A percentile compares a stretch with the other conserved stretches of the same genome.
phyloP scores from a whole-genome alignment of 2,888 invertebrate species.

The Amphipyra berbera region DNA sequence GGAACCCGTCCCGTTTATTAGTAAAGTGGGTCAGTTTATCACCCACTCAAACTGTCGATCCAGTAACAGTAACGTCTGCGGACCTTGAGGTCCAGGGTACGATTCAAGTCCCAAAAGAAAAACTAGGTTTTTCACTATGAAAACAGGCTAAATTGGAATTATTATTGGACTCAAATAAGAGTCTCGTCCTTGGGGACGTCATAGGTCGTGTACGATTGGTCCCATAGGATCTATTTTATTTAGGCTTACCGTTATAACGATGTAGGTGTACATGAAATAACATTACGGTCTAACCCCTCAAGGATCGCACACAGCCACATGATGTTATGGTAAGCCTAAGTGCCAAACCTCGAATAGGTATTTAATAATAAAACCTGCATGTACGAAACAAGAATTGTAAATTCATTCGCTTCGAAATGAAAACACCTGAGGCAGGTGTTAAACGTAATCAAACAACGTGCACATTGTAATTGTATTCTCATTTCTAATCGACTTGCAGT shows the following conservation, averaged over 20 bases:
- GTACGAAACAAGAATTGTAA: slow-evolving; percentile 45
- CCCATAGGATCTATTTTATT: slow-evolving; percentile 7
- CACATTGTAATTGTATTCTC: slow-evolving; percentile 21
- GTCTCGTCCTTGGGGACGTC: neutral
- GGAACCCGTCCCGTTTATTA: slow-evolving; percentile 52
- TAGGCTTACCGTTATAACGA: slow-evolving; percentile 8
- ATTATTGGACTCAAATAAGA: slow-evolving; percentile 6
- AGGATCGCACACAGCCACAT: slow-evolving; percentile 5
- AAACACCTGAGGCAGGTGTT: slow-evolving; percentile 54
- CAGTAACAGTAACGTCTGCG: slow-evolving; percentile 28
- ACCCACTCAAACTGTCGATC: slow-evolving; percentile 32
- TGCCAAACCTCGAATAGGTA: slow-evolving; percentile 14
- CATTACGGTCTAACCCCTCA: slow-evolving; percentile 3
- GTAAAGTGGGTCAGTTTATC: slow-evolving; percentile 58
- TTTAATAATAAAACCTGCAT: slow-evolving; percentile 43
- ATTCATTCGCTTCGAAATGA: slow-evolving; percentile 39
- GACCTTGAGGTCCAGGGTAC: slow-evolving; percentile 26
- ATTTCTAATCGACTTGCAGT: slow-evolving; percentile 22
- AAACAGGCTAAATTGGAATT: slow-evolving; percentile 6
- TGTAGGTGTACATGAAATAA: slow-evolving; percentile 4
- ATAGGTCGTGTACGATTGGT: neutral
- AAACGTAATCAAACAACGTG: slow-evolving; percentile 44
- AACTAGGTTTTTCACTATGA: neutral
- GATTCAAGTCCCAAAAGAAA: slow-evolving; percentile 4
- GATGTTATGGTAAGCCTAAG: slow-evolving; percentile 6